Evolutionary conservation across 2,113 vertebrate genomes (phyloP).

Genomic region (Elachura formosa): DNA sequence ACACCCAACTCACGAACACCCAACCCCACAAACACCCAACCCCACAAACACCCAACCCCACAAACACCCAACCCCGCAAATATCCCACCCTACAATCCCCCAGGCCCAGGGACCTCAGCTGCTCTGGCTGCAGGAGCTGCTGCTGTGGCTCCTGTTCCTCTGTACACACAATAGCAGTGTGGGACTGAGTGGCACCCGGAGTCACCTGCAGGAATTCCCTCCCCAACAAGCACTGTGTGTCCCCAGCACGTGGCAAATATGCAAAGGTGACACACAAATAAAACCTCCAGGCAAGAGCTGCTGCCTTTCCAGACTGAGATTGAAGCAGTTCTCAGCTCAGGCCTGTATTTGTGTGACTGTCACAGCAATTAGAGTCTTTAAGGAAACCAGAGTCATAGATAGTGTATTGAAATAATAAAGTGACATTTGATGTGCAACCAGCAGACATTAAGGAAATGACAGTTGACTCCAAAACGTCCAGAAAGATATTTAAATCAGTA

Average conservation of each 20-base stretch:
- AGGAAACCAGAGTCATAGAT: slow-evolving; percentile 24
- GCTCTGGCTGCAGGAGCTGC: too few species aligned
- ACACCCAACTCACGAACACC: neutral
- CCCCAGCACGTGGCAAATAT: neutral
- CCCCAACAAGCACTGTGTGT: too few species aligned
- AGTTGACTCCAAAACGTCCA: slow-evolving; percentile 4
- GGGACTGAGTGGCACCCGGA: too few species aligned
- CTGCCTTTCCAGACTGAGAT: neutral
- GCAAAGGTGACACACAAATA: neutral
- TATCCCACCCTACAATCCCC: too few species aligned
- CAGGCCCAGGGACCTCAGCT: too few species aligned
- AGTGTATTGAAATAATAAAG: neutral
- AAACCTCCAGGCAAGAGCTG: neutral
- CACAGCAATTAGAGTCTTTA: slow-evolving; percentile 43
- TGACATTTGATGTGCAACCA: neutral
- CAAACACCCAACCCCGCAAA: too few species aligned
- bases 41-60: neutral
- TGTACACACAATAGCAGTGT: too few species aligned
- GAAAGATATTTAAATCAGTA: slow-evolving; percentile 11
- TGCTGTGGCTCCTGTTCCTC: too few species aligned
- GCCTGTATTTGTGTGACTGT: neutral
- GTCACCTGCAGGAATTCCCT: too few species aligned
- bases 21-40: neutral
- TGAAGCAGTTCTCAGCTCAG: slow-evolving; percentile 10
- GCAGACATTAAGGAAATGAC: neutral